A percentile compares a stretch with the other conserved stretches of the same genome.
Evolutionary conservation across 2,797 vertebrate species (phyloP).

Genomic region (Myotis planiceps): DNA sequence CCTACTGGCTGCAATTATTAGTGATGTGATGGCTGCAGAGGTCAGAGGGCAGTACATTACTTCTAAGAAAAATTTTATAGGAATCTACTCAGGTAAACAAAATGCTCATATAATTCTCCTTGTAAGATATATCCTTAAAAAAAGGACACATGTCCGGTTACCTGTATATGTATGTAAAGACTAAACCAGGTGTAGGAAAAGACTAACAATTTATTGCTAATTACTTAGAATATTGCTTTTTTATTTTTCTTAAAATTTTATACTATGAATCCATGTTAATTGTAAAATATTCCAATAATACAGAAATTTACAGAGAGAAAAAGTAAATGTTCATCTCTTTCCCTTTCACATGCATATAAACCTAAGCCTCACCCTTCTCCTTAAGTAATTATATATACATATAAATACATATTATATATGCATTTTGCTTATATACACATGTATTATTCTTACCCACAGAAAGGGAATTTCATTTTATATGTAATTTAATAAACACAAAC

Average conservation of each 20-base stretch:
- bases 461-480: not conserved
- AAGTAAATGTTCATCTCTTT: not conserved
- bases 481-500: not conserved
- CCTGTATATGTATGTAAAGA: not conserved
- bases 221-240: not conserved
- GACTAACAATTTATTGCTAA: not conserved
- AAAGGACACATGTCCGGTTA: not conserved
- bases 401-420: not conserved
- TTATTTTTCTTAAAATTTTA: not conserved
- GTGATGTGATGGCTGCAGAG: not conserved
- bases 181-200: not conserved
- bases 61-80: not conserved
- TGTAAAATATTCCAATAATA: not conserved
- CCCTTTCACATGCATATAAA: not conserved
- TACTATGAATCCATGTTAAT: not conserved
- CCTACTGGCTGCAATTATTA: not conserved
- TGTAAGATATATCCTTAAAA: not conserved
- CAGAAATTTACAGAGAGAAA: not conserved
- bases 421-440: not conserved
- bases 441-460: not conserved
- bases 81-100: not conserved
- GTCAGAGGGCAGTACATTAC: not conserved
- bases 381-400: not conserved
- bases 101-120: not conserved
- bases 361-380: not conserved